Percentiles rank a stretch among this genome's conserved stretches.
Evolutionary conservation across 2,797 vertebrate species (phyloP).

Genomic region (Erpetoichthys calabaricus): DNA sequence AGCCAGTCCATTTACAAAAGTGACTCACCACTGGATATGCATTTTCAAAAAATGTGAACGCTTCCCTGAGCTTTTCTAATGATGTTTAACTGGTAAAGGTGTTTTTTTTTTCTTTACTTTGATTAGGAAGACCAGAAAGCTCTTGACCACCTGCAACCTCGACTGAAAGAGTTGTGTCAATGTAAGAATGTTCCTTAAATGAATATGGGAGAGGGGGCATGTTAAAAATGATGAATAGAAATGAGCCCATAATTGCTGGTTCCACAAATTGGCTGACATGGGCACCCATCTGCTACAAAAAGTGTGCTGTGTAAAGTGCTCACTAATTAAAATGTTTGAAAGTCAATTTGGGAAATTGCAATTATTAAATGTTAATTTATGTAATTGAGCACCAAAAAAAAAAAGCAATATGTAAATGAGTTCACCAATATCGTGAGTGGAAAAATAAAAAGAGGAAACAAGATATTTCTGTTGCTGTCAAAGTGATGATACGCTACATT

Average conservation of each 20-base stretch:
- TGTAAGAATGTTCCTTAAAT: slow-evolving; percentile 18
- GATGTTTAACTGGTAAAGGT: slow-evolving; percentile 6
- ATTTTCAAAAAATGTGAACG: background rate
- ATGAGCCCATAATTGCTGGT: slow-evolving; percentile 42
- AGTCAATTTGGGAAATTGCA: slow-evolving; percentile 46
- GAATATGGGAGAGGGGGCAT: slow-evolving; percentile 20
- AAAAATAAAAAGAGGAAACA: slow-evolving; percentile 11
- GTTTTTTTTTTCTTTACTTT: slow-evolving; percentile 10
- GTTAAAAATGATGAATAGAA: slow-evolving; percentile 41
- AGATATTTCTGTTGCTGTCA: slow-evolving; percentile 47
- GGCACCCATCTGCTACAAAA: slow-evolving; percentile 44
- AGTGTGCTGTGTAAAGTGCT: slow-evolving; percentile 34
- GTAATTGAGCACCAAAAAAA: slow-evolving; percentile 29
- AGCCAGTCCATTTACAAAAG: no score
- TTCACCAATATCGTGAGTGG: slow-evolving; percentile 14
- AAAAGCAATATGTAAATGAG: slow-evolving; percentile 15
- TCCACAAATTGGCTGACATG: slow-evolving; percentile 44
- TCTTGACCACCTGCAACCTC: slow-evolving; percentile 19
- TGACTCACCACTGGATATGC: no score
- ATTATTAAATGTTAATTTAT: slow-evolving; percentile 44
- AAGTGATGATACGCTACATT: slow-evolving; percentile 52
- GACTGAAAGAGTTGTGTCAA: slow-evolving; percentile 14
- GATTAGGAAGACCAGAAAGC: slow-evolving; percentile 10
- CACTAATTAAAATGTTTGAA: slow-evolving; percentile 53
- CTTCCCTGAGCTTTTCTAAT: background rate